Base-by-base conservation (phyloP, 2,113 vertebrate genomes). In the Lasiurus cinereus region DNA sequence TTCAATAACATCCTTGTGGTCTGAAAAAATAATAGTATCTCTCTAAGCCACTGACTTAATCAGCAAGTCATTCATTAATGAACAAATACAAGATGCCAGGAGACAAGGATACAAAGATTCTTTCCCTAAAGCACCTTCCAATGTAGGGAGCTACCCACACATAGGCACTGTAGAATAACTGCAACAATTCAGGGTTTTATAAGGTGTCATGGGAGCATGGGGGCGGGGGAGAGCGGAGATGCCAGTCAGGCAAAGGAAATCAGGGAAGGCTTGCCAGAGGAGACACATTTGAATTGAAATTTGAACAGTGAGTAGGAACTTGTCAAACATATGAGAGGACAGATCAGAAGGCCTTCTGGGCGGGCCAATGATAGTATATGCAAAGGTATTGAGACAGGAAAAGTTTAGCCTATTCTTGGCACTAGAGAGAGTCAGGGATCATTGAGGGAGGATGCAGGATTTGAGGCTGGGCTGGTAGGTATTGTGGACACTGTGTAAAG, bases 261-360 rank as follows among this genome's bases (percentile, higher is more conserved):
- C 11, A 31, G 18, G 12, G 59, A 74, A 48, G 48, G 48, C 54
- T 56, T 33, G 33, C 46, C 54, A 69, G 33, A 72, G 67, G 70
- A 69, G 9, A 73, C 13, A 46, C 1, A 15, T 33, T 31, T 54
- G 46, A 88, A 83, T 2, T 36, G 67, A 24, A 80, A 33, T 50
- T 36, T 76, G 22, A 82, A 69, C 84, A 82, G 33, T 70, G 33
- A 90, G 80, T 33, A 59, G 50, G 80, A 69, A 92, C 80, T 80
- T 70, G 48, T 92, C 67, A 46, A 52, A 43, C 74, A 82, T 50
- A 27, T 21, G 54, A 50, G 59, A 86, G 50, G 46, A 59, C 66
- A 83, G 66, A 36, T 39, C 39, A 22, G 46, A 82, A 92, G 69
- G 62, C 52, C 48, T n/a, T 56, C 56, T 59, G 46, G 48, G 54